Conservation (phyloP, 2,888 invertebrate species). For the Drosophila mayaguana region DNA sequence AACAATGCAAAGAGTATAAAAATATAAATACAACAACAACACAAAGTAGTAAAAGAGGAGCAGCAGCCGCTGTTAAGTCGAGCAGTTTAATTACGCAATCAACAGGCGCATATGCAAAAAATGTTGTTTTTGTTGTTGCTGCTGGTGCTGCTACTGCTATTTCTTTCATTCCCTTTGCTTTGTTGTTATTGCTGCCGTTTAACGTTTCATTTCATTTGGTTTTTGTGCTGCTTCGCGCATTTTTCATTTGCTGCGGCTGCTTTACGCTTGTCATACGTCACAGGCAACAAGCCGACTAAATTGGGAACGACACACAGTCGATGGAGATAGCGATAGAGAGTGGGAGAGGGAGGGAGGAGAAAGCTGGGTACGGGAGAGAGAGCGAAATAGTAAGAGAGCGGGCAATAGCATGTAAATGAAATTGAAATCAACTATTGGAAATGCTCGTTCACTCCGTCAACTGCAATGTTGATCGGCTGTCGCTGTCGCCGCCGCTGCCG, state of each 20-base stretch:
- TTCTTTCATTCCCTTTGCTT: slow-evolving; percentile 9
- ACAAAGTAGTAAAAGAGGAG: not conserved
- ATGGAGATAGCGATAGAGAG: not conserved
- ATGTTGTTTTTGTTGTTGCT: slow-evolving; percentile 5
- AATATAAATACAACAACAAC: slow-evolving; percentile 30
- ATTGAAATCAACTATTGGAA: slow-evolving; percentile 44
- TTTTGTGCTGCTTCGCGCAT: slow-evolving; percentile 48
- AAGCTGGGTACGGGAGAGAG: not conserved
- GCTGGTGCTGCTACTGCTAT: not conserved
- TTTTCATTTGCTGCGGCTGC: slow-evolving; percentile 46
- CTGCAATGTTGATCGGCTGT: slow-evolving; percentile 2
- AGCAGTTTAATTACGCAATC: slow-evolving; percentile 55
- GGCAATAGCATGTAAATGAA: slow-evolving; percentile 34
- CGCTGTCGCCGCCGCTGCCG: not conserved
- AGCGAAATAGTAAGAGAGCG: not conserved
- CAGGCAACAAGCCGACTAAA: slow-evolving; percentile 38
- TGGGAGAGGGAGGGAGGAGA: not conserved
- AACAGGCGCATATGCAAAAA: slow-evolving; percentile 53
- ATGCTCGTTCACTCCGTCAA: slow-evolving; percentile 15
- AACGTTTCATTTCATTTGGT: slow-evolving; percentile 52
- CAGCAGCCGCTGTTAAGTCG: slow-evolving; percentile 32
- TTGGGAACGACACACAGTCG: slow-evolving; percentile 7
- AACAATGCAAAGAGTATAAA: slow-evolving; percentile 15
- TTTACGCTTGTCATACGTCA: slow-evolving; percentile 52
- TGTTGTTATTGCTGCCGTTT: slow-evolving; percentile 36